Percentiles rank a stretch among this genome's conserved stretches.
phyloP scores from a whole-genome alignment of 2,888 invertebrate genomes.

The Heterodera filipjevi region DNA sequence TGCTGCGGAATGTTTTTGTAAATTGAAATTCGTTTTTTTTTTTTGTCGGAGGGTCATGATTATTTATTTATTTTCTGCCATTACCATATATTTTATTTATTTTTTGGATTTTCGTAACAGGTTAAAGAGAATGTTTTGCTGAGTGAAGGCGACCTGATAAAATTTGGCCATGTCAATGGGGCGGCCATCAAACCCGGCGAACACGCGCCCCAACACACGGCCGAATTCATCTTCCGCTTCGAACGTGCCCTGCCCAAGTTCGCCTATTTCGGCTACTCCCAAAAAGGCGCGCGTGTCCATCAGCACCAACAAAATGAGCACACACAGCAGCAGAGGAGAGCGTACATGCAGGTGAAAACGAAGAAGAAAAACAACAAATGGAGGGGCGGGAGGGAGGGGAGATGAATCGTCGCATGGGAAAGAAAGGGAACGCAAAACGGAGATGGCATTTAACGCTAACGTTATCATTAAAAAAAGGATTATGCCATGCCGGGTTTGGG shows the following conservation, averaged over 20 bases:
- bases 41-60: too few relatives aligned
- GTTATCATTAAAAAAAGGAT: too few relatives aligned
- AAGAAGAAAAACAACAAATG: too few relatives aligned
- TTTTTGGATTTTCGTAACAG: slow-evolving; percentile 2
- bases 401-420: background rate
- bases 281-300: slow-evolving; percentile 24
- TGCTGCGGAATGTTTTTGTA: background rate
- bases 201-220: slow-evolving; percentile 42
- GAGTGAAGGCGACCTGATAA: slow-evolving; percentile 66
- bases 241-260: slow-evolving; percentile 22
- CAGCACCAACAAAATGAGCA: slow-evolving; percentile 1
- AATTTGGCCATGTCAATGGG: slow-evolving; percentile 68
- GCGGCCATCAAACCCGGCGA: slow-evolving; percentile 62
- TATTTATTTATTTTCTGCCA: too few relatives aligned
- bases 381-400: background rate
- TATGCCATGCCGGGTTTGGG: too few relatives aligned
- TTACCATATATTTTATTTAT: background rate
- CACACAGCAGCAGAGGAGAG: slow-evolving; percentile 10
- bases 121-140: slow-evolving; percentile 48
- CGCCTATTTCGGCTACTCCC: slow-evolving; percentile 42
- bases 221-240: slow-evolving; percentile 50
- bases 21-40: too few relatives aligned
- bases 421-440: background rate
- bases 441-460: too few relatives aligned
- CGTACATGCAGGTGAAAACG: slow-evolving; percentile 34